These are phyloP conservation scores for Sebastes kiyomatsui DNA, from an alignment of 2,797 vertebrate species.

Conservation along the genomic window DNA sequence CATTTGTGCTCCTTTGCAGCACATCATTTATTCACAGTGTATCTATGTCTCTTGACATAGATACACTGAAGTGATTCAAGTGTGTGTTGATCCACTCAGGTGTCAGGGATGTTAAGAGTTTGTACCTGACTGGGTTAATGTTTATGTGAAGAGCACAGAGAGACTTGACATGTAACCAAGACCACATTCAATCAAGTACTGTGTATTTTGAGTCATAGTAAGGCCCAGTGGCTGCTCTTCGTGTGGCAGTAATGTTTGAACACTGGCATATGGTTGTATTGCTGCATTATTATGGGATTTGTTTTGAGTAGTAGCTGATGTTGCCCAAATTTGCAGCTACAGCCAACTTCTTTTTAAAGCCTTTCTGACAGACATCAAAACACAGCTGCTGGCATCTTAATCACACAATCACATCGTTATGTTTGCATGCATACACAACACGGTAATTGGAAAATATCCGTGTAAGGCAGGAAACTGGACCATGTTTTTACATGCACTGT, in stretches of 20 bases:
- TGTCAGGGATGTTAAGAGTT: background rate
- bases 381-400: background rate
- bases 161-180: background rate
- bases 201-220: background rate
- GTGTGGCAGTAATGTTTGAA: background rate
- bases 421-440: slow-evolving; percentile 1
- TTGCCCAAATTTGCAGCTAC: background rate
- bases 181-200: background rate
- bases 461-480: background rate
- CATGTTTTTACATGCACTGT: background rate
- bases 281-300: background rate
- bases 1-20: background rate
- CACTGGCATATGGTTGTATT: background rate
- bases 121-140: background rate
- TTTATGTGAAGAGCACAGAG: background rate
- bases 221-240: background rate
- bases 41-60: slow-evolving; percentile 6
- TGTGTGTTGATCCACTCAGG: background rate
- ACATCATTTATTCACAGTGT: slow-evolving; percentile 8
- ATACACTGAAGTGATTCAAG: slow-evolving; percentile 11
- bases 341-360: background rate
- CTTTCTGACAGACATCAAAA: background rate
- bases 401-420: background rate
- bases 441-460: background rate
- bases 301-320: background rate